These are phyloP conservation scores for Prenolepis imparis DNA, from an alignment of 2,888 invertebrate genomes.

Conservation along the genomic window DNA sequence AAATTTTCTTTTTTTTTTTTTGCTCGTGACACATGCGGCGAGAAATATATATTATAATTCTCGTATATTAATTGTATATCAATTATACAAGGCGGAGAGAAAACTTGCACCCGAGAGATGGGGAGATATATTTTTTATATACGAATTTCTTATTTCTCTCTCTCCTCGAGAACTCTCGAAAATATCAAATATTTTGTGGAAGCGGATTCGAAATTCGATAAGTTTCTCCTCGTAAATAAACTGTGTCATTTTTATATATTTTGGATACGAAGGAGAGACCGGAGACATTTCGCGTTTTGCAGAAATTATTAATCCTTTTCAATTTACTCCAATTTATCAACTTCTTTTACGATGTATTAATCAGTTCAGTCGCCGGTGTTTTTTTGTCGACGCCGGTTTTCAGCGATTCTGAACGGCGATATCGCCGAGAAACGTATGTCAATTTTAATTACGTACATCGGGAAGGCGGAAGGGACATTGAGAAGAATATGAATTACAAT, in stretches of 20 bases:
- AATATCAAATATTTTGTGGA: not conserved
- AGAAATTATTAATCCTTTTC: not conserved
- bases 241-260: not conserved
- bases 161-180: not conserved
- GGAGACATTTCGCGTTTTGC: not conserved
- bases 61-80: conserved; percentile 15
- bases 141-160: too few relatives aligned
- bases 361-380: not conserved
- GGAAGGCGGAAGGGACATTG: not conserved
- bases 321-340: not conserved
- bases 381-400: not conserved
- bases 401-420: not conserved
- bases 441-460: conserved; percentile 26
- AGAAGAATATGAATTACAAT: conserved; percentile 6
- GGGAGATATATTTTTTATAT: not conserved
- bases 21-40: not conserved
- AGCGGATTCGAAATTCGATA: not conserved
- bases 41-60: not conserved
- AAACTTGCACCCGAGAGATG: not conserved
- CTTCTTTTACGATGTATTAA: conserved; percentile 15
- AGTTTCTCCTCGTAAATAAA: conserved; percentile 6
- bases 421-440: conserved; percentile 8
- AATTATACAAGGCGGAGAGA: not conserved
- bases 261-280: not conserved
- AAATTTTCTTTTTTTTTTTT: not conserved